Conservation (phyloP, 2,888 invertebrate genomes). For the Scrobipalpa costella region DNA sequence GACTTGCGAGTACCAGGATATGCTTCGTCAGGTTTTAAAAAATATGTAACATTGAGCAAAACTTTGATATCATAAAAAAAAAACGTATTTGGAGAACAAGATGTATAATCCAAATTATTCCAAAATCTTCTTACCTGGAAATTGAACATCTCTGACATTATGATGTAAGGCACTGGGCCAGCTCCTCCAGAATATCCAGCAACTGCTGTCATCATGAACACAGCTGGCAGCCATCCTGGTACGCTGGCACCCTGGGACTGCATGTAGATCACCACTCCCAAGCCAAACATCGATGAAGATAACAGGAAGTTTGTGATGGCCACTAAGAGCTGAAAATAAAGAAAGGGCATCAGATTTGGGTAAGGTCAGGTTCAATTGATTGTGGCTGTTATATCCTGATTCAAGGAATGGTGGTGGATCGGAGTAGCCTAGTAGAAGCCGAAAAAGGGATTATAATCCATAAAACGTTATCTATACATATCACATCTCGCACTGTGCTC, state of each 20-base stretch:
- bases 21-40: no score
- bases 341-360: not conserved
- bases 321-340: not conserved
- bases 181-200: slow-evolving; percentile 50
- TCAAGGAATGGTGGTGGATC: no score
- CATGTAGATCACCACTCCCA: slow-evolving; percentile 46
- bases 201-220: slow-evolving; percentile 42
- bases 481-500: no score
- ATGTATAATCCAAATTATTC: not conserved
- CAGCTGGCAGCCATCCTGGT: slow-evolving; percentile 48
- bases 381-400: no score
- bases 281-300: slow-evolving; percentile 37
- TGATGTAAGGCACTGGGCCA: slow-evolving; percentile 50
- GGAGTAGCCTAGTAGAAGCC: no score
- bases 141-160: slow-evolving; percentile 57
- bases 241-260: slow-evolving; percentile 39
- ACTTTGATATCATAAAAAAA: no score
- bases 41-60: no score
- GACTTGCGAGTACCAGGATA: no score
- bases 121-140: slow-evolving; percentile 46
- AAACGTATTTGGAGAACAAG: no score
- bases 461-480: no score
- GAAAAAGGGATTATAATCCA: no score
- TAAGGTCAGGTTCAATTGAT: no score
- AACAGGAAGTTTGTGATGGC: not conserved